Evolutionary conservation across 1,140 invertebrate species (phyloP), one percentile per base, ranked within the genome.

Genomic region (Aradophagus sp.): DNA sequence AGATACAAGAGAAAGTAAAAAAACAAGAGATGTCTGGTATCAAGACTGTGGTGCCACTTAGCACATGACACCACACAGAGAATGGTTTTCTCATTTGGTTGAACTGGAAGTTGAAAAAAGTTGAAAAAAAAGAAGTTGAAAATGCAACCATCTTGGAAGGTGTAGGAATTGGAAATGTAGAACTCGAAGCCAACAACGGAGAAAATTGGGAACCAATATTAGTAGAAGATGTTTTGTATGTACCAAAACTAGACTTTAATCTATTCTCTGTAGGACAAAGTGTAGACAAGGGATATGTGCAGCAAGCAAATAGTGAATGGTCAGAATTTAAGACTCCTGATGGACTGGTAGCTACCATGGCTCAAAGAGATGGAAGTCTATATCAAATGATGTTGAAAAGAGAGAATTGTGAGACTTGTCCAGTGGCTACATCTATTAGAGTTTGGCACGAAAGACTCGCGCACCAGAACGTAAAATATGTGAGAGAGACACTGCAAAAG

Each of bases 381-480:
- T 23, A 5, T 8, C 4, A 23, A 8, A 23, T 23, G 20, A 8
- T 23, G 20, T 23, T 23, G 4, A 4, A 8, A 4, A 23, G 4
- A 23, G 4, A 23, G 8, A 8, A 5, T 23, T 8, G 4, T 8
- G 20, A 38, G 5, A 38, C 8, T n/a, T 38, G 15, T 19, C 11
- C 11, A n/a, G 11, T 38, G 31, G 11, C 11, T 12, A 19, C 20
- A 23, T 23, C 20, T n/a, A 10, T 19, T 5, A 38, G 11, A 11
- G 19, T 11, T 8, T 38, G 15, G 35, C 16, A 38, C 8, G 13
- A 38, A 2, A 2, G 10, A 38, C 8, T 39, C 1, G 36, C 36
- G 2, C 36, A 39, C 19, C 36, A 39, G 10, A 39, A 39, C 15
- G 15, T 39, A 2, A 39, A 39, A 39, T 39, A 39, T 13, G 19